phyloP scores from a whole-genome alignment of 92 coral and sea anemone genomes.

The Bergia sp. region DNA sequence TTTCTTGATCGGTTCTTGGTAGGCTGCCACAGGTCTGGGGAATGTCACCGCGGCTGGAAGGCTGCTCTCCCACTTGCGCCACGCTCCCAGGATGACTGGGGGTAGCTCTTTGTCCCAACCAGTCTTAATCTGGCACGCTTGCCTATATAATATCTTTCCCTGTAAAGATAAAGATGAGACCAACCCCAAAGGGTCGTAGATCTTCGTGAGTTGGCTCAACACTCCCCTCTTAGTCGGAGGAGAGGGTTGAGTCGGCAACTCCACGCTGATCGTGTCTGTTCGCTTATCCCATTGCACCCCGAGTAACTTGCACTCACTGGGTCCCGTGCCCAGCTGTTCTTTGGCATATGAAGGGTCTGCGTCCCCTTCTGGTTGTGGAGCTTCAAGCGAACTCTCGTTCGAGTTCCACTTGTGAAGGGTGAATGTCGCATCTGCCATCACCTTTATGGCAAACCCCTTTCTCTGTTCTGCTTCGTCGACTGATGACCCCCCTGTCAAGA shows the following conservation, averaged over 20 bases:
- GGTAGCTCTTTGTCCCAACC: slow-evolving; percentile 35
- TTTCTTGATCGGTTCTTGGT: not conserved
- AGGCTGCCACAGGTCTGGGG: not conserved
- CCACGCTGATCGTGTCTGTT: not conserved
- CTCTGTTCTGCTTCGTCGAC: too few relatives aligned
- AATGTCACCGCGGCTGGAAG: slow-evolving; percentile 3
- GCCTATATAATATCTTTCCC: slow-evolving; percentile 32
- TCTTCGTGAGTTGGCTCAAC: slow-evolving; percentile 26
- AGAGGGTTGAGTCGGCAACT: slow-evolving; percentile 23
- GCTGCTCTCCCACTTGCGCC: slow-evolving; percentile 29
- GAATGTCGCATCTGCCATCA: too few relatives aligned
- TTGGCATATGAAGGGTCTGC: not conserved
- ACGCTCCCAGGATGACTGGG: not conserved
- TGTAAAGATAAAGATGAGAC: slow-evolving; percentile 26
- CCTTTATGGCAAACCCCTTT: too few relatives aligned
- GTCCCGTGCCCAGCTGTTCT: not conserved
- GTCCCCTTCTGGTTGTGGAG: too few relatives aligned
- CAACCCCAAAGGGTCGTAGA: slow-evolving; percentile 47
- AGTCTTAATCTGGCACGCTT: slow-evolving; percentile 12
- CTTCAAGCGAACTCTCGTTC: too few relatives aligned
- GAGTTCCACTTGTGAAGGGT: too few relatives aligned
- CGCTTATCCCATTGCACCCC: not conserved
- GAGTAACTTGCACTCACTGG: not conserved
- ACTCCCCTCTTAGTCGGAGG: slow-evolving; percentile 34
- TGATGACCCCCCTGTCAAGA: too few relatives aligned